Evolutionary conservation across 2,797 vertebrate species (phyloP), one percentile per base, ranked within the genome.

Genomic region (Hemitrygon akajei): DNA sequence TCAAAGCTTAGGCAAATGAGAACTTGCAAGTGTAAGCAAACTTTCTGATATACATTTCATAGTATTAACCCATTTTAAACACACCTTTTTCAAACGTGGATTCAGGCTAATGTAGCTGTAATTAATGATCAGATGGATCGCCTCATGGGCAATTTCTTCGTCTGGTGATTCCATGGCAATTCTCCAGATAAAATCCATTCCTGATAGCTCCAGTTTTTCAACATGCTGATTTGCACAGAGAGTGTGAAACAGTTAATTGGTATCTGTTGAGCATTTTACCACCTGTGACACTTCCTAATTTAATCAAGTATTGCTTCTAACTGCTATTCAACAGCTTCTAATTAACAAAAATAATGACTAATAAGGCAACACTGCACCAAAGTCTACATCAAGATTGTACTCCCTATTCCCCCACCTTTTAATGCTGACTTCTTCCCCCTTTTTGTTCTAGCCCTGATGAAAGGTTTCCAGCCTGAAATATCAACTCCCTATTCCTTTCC

Each of bases 171-270:
- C 99, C 98, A 99, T 99, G 94, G 99, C 98, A 94, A 99, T 99
- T 95, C 99, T 98, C 99, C 99, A 99, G 95, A 99, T 99, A 96
- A 99, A 99, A 96, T 99, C 99, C 99, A 99, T 99, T 94, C 99
- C 99, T 94, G 98, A 97, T 95, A 99, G 96, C 96, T 99, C 99
- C 95, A 99, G 96, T 94, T 99, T 99, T 96, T 99, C 99, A 94
- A 99, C 99, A 93, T 98, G 99, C 99, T 99, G 94, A 40, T 16
- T 18, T 95, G 94, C 94, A 95, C 94, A 25, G 94, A 91, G 5
- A 93, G 25, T 27, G 37, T 30, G 12, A 40, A 93, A 71, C 5
- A 75, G 71, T 93, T 93, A 56, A 92, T 92, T 30, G 5, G 40
- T 27, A 11, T 16, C 27, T 30, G 7, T 71, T 16, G 34, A 93